These are phyloP conservation scores for Patiria miniata DNA, from an alignment of 35 echinoderm and acorn worm genomes.

Conservation along the genomic window DNA sequence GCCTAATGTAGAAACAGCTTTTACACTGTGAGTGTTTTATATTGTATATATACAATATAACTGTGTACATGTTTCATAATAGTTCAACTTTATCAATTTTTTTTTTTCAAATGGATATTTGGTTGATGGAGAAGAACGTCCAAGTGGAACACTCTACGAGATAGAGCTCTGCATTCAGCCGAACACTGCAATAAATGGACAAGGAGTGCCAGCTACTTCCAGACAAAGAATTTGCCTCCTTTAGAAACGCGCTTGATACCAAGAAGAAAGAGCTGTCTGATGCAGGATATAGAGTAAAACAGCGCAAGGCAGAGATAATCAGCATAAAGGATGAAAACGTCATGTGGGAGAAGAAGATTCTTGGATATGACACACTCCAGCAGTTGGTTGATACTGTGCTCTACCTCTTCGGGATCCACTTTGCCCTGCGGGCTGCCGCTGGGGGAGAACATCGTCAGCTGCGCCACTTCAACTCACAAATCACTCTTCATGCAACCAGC, in stretches of 20 bases:
- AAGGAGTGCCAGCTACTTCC: not conserved
- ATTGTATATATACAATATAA: no score
- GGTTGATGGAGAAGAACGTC: no score
- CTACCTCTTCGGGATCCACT: constrained; percentile 27
- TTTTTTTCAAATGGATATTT: no score
- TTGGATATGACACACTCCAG: no score
- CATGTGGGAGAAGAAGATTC: constrained; percentile 26
- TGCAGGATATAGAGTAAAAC: not conserved
- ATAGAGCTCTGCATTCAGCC: not conserved
- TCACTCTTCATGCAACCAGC: not conserved
- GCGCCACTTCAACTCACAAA: constrained; percentile 23
- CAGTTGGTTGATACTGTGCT: constrained; percentile 34
- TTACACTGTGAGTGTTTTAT: no score
- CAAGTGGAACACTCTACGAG: constrained; percentile 20
- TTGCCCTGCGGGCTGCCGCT: constrained; percentile 33
- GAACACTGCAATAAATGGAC: not conserved
- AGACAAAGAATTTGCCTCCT: not conserved
- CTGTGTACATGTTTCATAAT: no score
- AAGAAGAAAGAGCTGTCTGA: not conserved
- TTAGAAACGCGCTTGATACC: constrained; percentile 21
- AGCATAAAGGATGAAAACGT: constrained; percentile 9
- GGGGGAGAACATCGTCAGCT: constrained; percentile 22
- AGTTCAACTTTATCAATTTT: no score
- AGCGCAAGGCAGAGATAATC: constrained; percentile 18
- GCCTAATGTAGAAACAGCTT: no score